A percentile compares a stretch with the other conserved stretches of the same genome.
Evolutionary conservation across 2,888 invertebrate species (phyloP).

Genomic region (Platynereis dumerilii): DNA sequence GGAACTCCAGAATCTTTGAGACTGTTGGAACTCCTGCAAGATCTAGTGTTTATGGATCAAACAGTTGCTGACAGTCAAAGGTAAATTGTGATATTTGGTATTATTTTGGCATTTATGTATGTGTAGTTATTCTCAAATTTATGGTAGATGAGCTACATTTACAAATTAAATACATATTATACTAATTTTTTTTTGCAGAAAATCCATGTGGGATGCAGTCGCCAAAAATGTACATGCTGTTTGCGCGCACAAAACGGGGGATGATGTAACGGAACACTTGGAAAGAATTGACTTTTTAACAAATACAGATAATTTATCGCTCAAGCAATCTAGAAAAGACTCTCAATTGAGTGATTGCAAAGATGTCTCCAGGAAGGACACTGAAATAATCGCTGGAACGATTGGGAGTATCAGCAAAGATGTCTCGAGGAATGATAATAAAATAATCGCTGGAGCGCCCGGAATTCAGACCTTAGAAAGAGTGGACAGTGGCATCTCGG

Average conservation of each 20-base stretch:
- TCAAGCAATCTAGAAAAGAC: too few species aligned
- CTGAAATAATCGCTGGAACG: not conserved
- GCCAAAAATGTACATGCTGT: conserved; percentile 8
- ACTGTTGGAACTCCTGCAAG: conserved; percentile 51
- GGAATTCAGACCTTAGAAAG: conserved; percentile 11
- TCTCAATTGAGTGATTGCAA: too few species aligned
- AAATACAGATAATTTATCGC: too few species aligned
- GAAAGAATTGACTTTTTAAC: not conserved
- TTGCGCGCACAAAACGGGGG: conserved; percentile 2
- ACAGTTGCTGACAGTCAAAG: conserved; percentile 19
- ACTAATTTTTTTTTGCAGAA: too few species aligned
- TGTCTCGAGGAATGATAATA: too few species aligned
- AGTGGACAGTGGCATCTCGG: conserved; percentile 27
- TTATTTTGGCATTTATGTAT: not conserved
- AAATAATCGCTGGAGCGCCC: not conserved
- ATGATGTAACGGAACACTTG: not conserved
- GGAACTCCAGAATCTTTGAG: conserved; percentile 47
- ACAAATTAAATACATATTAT: too few species aligned
- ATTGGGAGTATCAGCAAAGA: not conserved
- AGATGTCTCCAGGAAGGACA: too few species aligned
- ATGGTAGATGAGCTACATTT: too few species aligned
- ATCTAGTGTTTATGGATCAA: conserved; percentile 40
- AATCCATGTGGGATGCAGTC: conserved; percentile 11
- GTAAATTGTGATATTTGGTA: conserved; percentile 9
- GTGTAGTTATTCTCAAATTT: too few species aligned